Evolutionary conservation across 2,888 invertebrate genomes (phyloP).

Genomic region (Allygus modestus): DNA sequence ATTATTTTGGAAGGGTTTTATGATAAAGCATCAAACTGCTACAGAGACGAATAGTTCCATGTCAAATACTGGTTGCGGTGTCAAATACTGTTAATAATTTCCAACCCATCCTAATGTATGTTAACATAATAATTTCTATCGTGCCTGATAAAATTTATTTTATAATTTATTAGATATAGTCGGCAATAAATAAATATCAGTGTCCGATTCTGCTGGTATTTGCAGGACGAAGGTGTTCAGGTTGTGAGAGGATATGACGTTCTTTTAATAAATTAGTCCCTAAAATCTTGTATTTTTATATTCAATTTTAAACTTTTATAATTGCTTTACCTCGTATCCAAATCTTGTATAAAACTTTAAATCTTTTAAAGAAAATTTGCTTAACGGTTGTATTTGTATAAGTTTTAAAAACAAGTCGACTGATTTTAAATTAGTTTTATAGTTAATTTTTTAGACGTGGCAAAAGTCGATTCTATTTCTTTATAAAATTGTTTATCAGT

Average conservation of each 20-base stretch:
- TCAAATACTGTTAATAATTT: slow-evolving; percentile 6
- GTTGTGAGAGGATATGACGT: slow-evolving; percentile 34
- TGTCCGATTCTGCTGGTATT: slow-evolving; percentile 4
- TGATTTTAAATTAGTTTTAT: not conserved
- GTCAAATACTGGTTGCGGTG: not conserved
- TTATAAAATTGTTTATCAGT: not conserved
- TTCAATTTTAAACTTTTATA: slow-evolving; percentile 55
- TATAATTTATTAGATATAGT: slow-evolving; percentile 4
- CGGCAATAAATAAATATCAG: slow-evolving; percentile 45
- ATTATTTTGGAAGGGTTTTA: too few species aligned
- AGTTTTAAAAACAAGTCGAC: not conserved
- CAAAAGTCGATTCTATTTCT: not conserved
- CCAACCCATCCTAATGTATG: not conserved
- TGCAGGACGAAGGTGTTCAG: slow-evolving; percentile 36
- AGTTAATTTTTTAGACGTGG: not conserved
- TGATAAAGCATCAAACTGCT: too few species aligned
- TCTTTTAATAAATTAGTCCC: slow-evolving; percentile 50
- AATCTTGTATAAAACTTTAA: slow-evolving; percentile 30
- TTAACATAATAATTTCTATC: slow-evolving; percentile 32
- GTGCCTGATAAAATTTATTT: slow-evolving; percentile 29
- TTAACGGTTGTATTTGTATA: not conserved
- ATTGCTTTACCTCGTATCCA: slow-evolving; percentile 47
- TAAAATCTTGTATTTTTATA: slow-evolving; percentile 57
- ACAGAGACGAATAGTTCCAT: too few species aligned
- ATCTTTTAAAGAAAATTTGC: not conserved